These are phyloP conservation scores for Pelecanoides urinatrix DNA, from an alignment of 2,113 vertebrate species.

Conservation along the genomic window DNA sequence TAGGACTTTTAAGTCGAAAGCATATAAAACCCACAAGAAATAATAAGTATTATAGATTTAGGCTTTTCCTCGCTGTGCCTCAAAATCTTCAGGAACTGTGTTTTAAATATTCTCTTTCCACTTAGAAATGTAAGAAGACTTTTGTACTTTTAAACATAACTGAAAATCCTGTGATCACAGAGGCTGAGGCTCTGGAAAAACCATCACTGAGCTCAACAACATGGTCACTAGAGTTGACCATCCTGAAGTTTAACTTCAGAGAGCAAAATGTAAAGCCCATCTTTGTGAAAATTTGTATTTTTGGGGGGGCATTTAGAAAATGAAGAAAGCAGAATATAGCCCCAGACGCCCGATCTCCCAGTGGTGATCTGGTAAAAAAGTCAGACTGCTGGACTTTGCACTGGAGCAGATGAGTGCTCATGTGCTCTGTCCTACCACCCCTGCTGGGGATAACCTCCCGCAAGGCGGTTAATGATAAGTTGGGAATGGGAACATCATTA, in stretches of 20 bases:
- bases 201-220: neutral
- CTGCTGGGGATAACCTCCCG: neutral
- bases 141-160: neutral
- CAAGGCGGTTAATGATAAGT: neutral
- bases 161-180: neutral
- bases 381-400: neutral
- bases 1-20: neutral
- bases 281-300: neutral
- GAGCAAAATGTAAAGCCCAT: accelerated
- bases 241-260: neutral
- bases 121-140: neutral
- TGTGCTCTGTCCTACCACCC: neutral
- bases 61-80: neutral
- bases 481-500: neutral
- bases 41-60: neutral
- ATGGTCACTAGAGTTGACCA: neutral
- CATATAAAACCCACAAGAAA: neutral
- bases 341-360: accelerated
- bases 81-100: neutral
- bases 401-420: accelerated
- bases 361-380: neutral
- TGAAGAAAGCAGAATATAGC: neutral
- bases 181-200: neutral
- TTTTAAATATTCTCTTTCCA: neutral
- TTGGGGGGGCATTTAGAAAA: neutral